A percentile compares a stretch with the other conserved stretches of the same genome.
Conservation (phyloP, 2,113 vertebrate genomes). For the Gymnarchus niloticus region DNA sequence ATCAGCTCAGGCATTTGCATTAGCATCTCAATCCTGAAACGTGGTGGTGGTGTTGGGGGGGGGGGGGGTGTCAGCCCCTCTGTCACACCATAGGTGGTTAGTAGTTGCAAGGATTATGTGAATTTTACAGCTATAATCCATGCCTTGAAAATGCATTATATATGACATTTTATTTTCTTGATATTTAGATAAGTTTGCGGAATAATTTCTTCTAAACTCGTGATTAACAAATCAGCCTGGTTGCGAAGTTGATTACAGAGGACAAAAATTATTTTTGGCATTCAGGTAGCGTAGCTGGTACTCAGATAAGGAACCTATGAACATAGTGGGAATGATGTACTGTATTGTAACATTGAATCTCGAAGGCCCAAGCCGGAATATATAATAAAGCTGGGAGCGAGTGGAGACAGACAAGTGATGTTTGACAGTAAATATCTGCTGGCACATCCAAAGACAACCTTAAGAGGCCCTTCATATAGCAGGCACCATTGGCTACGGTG, state of each 20-base stretch:
- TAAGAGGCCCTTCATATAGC: constrained; percentile 5
- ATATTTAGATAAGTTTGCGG: neutral
- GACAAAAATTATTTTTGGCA: neutral
- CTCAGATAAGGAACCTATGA: neutral
- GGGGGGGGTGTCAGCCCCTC: too few relatives aligned
- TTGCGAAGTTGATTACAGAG: constrained; percentile 6
- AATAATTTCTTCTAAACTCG: constrained; percentile 6
- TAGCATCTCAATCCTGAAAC: too few relatives aligned
- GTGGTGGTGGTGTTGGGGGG: too few relatives aligned
- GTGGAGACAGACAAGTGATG: neutral
- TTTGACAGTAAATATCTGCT: constrained; percentile 7
- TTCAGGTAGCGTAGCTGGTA: neutral
- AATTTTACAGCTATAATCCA: neutral
- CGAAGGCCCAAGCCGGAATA: neutral
- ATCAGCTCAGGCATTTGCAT: neutral
- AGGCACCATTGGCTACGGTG: constrained; percentile 8
- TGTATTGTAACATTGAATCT: neutral
- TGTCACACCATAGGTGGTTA: neutral
- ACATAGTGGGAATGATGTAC: neutral
- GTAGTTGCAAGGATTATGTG: neutral
- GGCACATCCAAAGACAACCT: constrained; percentile 13
- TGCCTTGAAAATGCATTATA: neutral
- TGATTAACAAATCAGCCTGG: neutral
- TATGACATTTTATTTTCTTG: neutral
- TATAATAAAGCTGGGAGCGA: neutral